These are phyloP conservation scores for Apodemia duryi DNA, from an alignment of 2,888 invertebrate species.

Conservation along the genomic window DNA sequence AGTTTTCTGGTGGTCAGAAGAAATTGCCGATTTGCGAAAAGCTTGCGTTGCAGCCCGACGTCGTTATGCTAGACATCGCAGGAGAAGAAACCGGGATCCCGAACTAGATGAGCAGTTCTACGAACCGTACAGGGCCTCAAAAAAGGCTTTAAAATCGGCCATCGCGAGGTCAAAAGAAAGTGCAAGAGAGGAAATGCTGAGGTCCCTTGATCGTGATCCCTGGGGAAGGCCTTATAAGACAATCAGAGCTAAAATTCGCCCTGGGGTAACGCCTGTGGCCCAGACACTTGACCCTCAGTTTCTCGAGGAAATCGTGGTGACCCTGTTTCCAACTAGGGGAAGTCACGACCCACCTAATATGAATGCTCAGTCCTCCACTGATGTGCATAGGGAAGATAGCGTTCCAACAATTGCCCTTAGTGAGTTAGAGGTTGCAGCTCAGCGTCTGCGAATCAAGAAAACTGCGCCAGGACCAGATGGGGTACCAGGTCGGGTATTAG, in stretches of 20 bases:
- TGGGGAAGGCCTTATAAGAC: conserved; percentile 21
- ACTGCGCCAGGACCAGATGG: conserved; percentile 22
- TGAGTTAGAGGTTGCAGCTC: not conserved
- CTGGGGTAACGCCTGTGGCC: conserved; percentile 18
- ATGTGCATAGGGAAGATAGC: not conserved
- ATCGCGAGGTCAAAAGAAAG: not conserved
- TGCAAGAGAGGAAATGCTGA: not conserved
- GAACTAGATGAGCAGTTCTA: not conserved
- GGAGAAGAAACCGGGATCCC: not conserved
- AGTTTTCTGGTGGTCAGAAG: conserved; percentile 14
- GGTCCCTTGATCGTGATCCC: conserved; percentile 11
- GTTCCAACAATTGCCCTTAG: not conserved
- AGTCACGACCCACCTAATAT: not conserved
- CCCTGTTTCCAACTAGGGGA: conserved; percentile 8
- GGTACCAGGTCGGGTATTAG: conserved; percentile 3
- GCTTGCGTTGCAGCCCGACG: not conserved
- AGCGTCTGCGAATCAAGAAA: not conserved
- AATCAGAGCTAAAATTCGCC: conserved; percentile 16
- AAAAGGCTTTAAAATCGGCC: not conserved
- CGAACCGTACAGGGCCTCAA: not conserved
- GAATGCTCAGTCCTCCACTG: not conserved
- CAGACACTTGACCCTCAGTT: conserved; percentile 7
- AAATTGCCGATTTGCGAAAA: not conserved
- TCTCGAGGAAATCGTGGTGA: not conserved
- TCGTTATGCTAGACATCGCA: not conserved